A percentile compares a stretch with the other conserved stretches of the same genome.
phyloP scores from a whole-genome alignment of 2,113 vertebrate species.

The Phyllopteryx taeniolatus region DNA sequence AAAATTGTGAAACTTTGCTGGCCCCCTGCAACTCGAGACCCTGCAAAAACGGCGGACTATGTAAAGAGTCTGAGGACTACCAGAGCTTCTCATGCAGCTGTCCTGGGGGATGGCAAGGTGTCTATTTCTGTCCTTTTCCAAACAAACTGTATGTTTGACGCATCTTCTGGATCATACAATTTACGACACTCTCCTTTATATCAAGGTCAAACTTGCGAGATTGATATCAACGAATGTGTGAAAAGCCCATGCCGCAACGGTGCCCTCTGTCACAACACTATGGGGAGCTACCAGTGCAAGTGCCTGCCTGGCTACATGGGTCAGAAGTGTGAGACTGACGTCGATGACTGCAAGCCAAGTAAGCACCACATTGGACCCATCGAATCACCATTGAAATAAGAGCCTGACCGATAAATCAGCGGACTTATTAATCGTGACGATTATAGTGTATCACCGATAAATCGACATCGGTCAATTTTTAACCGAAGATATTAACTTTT shows the following conservation, averaged over 20 bases:
- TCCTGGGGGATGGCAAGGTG: slow-evolving; percentile 93
- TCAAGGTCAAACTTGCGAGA: slow-evolving; percentile 92
- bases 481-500: too few relatives aligned
- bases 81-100: slow-evolving; percentile 93
- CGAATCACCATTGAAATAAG: neutral
- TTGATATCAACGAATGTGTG: slow-evolving; percentile 93
- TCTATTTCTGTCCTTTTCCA: neutral
- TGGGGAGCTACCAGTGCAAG: slow-evolving; percentile 84
- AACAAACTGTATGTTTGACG: neutral
- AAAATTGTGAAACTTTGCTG: slow-evolving; percentile 84
- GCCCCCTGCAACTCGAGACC: slow-evolving; percentile 85
- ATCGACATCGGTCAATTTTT: too few relatives aligned
- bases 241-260: slow-evolving; percentile 85
- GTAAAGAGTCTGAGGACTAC: slow-evolving; percentile 86
- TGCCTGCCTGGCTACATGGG: slow-evolving; percentile 84
- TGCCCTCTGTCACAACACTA: slow-evolving; percentile 85
- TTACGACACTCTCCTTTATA: neutral
- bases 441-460: too few relatives aligned
- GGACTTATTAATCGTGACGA: too few relatives aligned
- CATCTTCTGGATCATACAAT: neutral
- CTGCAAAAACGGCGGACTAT: slow-evolving; percentile 86
- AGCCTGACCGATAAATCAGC: neutral
- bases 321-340: slow-evolving; percentile 84
- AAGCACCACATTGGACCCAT: slow-evolving; percentile 55
- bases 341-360: slow-evolving; percentile 93